Base-by-base conservation (phyloP, 2,888 invertebrate genomes). In the Hydropsyche betteni region DNA sequence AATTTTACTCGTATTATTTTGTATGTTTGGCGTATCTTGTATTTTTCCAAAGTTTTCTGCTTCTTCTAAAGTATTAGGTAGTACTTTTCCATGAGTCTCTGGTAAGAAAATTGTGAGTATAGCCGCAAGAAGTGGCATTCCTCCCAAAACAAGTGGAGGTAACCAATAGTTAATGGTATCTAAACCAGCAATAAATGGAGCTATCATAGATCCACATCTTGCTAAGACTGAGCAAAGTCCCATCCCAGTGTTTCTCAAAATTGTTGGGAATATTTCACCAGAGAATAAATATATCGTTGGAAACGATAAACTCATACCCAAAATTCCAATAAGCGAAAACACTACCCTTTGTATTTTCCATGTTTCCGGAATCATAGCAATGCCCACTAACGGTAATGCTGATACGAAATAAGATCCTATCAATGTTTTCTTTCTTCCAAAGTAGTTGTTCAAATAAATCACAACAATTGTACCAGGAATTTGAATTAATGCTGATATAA, bases 191-290 rank as follows among this genome's bases (percentile, higher is more conserved):
- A 94, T 87, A 80, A 91, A 91, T 0, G 93, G 93, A 0, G 94
- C 92, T 0, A 89, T 78, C 84, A 93, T 91, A 0, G 93, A 92
- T 5, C 94, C 94, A 61, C 93, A 83, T 79, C 94, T 87, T 0
- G 93, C 93, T 79, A 90, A 88, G 88, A 92, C 91, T 0, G 93
- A 93, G 70, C 92, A 91, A 0, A 91, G 86, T 1, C 94, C 94
- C 80, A 94, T 88, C 0, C 92, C 93, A 74, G 91, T 89, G 81
- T 93, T 93, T 12, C 94, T 86, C 1, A 93, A 89, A 5, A 92
- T 90, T 0, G 94, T 94, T 0, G 94, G 94, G 81, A 93, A 94
- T 12, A 93, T 83, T 83, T 94, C 94, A 0, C 92, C 92, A 1
- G 91, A 90, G 83, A 91, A 94, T 7, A 94, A 87, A 82, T 93